Base-by-base conservation (phyloP, 2,888 invertebrate species). In the Therioaphis trifolii region DNA sequence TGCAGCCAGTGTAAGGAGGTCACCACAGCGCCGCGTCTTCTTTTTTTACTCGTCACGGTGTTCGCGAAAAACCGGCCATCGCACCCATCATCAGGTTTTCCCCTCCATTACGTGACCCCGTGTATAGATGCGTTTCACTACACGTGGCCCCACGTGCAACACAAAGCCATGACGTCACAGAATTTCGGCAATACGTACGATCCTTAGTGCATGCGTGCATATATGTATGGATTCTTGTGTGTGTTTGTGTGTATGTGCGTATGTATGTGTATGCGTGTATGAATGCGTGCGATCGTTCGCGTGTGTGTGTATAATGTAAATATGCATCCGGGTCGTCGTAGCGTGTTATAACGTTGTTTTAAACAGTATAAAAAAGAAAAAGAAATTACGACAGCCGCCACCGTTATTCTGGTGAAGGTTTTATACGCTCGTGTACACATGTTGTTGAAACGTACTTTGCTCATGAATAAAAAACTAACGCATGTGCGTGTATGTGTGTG, bases 121-220 rank as follows among this genome's bases (percentile, higher is more conserved):
- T 14, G 15, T 49, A 72, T n/a, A 40, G 43, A 69, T 74, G 72
- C 82, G 82, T 72, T 82, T 82, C n/a, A 82, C 77, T 84, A 80
- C 85, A 85, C 85, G 85, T 85, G 85, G 82, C 76, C 80, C 80
- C 85, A 85, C 85, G 85, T 85, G 85, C 40, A 85, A 80, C 74
- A 68, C 84, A 69, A 61, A 72, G 52, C 24, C 49, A 85, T 85
- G 85, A 85, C 85, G 85, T 85, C 85, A 85, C 77, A 2, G 52
- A 74, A 63, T 82, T 82, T 82, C 82, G 82, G 82, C 82, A 82
- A 82, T 74, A 35, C 82, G 63, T 74, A 35, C 82, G 63, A 74
- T 82, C 46, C 27, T 12, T 11, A 24, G 7, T 40, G 24, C 11
- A 2, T 21, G 78, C 18, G 18, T n/a, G n/a, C 21, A n/a, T 21